phyloP scores from a whole-genome alignment of 2,888 invertebrate genomes.

The Drosophila nr. perissopoda region DNA sequence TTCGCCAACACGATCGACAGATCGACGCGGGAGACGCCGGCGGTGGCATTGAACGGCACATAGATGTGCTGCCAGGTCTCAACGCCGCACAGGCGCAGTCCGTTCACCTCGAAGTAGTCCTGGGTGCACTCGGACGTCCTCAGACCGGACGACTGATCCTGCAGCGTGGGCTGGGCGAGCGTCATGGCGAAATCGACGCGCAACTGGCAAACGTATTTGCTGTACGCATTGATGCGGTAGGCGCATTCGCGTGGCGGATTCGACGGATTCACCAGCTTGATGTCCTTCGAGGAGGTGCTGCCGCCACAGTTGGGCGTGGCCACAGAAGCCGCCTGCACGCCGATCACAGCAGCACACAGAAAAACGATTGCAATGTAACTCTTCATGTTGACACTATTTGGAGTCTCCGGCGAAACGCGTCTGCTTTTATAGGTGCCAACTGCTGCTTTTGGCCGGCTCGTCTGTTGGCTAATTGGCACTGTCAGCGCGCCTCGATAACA shows the following conservation, averaged over 20 bases:
- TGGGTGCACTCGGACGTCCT: constrained; percentile 65
- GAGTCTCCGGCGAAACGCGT: background rate
- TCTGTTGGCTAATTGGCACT: constrained; percentile 40
- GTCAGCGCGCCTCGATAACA: constrained; percentile 50
- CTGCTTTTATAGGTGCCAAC: constrained; percentile 46
- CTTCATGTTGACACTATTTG: constrained; percentile 45
- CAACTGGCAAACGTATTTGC: constrained; percentile 74
- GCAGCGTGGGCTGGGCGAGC: constrained; percentile 74
- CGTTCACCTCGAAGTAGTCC: constrained; percentile 70
- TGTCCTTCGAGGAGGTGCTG: constrained; percentile 66
- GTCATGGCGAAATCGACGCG: constrained; percentile 78
- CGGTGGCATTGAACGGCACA: constrained; percentile 73
- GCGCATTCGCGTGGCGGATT: constrained; percentile 68
- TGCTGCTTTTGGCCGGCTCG: constrained; percentile 6
- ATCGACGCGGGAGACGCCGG: constrained; percentile 57
- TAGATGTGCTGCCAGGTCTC: constrained; percentile 87
- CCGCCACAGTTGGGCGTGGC: constrained; percentile 75
- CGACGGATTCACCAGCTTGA: constrained; percentile 63
- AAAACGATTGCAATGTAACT: constrained; percentile 36
- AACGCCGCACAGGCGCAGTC: constrained; percentile 86
- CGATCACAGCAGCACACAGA: constrained; percentile 20
- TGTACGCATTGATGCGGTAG: constrained; percentile 65
- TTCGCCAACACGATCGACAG: constrained; percentile 50
- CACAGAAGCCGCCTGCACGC: constrained; percentile 55
- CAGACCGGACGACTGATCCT: constrained; percentile 28